A percentile compares a stretch with the other conserved stretches of the same genome.
These are phyloP conservation scores for Mycteria americana DNA, from an alignment of 2,797 vertebrate species.

Conservation along the genomic window DNA sequence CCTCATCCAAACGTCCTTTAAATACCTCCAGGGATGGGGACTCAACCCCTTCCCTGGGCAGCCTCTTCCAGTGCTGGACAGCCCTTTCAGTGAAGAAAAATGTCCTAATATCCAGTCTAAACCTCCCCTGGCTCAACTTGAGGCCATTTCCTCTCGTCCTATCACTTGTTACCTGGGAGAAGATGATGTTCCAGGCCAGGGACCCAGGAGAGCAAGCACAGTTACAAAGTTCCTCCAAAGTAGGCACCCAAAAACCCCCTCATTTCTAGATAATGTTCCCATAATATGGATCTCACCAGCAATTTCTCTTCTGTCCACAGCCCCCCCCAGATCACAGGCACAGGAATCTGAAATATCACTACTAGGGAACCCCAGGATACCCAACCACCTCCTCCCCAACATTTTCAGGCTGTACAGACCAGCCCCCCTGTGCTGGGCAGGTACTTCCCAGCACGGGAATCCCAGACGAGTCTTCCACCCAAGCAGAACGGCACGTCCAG, in stretches of 20 bases:
- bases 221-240: not conserved
- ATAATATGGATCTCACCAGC: not conserved
- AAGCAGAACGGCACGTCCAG: not conserved
- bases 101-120: too few relatives aligned
- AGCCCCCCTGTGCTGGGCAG: not conserved
- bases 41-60: too few relatives aligned
- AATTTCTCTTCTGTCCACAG: not conserved
- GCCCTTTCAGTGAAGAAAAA: too few relatives aligned
- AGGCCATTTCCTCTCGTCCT: too few relatives aligned
- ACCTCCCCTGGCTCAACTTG: too few relatives aligned
- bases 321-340: not conserved
- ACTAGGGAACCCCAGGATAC: not conserved
- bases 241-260: rapidly evolving
- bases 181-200: not conserved
- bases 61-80: too few relatives aligned
- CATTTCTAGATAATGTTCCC: not conserved
- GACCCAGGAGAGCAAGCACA: not conserved
- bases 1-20: too few relatives aligned
- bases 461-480: not conserved
- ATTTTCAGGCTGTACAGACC: not conserved
- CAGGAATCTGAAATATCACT: not conserved
- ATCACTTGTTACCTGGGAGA: too few relatives aligned
- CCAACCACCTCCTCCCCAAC: not conserved
- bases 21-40: too few relatives aligned
- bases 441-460: not conserved